Conservation (phyloP, 2,797 vertebrate genomes). For the Fistularia commersonii region DNA sequence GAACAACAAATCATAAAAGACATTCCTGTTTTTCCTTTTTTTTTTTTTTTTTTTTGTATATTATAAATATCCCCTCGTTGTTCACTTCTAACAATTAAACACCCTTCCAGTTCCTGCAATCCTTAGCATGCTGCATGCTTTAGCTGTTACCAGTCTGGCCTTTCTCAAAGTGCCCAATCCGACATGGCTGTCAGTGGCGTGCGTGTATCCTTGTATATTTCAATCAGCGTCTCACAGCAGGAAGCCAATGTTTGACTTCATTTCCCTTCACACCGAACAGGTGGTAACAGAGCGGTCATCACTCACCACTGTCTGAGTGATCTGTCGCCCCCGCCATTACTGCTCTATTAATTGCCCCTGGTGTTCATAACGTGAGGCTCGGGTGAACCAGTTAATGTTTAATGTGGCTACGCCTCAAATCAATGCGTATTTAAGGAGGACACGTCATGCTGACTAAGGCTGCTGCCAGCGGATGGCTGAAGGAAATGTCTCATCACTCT, state of each 20-base stretch:
- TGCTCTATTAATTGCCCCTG: constrained; percentile 68
- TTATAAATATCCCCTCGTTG: neutral
- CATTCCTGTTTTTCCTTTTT: neutral
- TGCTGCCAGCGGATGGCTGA: constrained; percentile 6
- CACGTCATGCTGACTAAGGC: constrained; percentile 40
- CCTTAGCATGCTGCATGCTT: constrained; percentile 14
- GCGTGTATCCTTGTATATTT: constrained; percentile 62
- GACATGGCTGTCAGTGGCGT: constrained; percentile 57
- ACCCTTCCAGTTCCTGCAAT: constrained; percentile 1
- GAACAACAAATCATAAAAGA: too few species aligned
- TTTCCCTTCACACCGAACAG: constrained; percentile 63
- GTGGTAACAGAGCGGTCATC: constrained; percentile 56
- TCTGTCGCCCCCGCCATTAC: constrained; percentile 44
- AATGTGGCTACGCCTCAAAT: constrained; percentile 61
- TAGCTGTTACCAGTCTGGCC: constrained; percentile 29
- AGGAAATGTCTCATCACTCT: constrained; percentile 59
- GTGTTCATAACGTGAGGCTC: constrained; percentile 51
- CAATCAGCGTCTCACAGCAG: constrained; percentile 68
- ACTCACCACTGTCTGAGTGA: constrained; percentile 55
- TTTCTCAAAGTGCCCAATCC: constrained; percentile 39
- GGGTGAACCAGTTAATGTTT: constrained; percentile 67
- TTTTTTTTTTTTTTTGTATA: neutral
- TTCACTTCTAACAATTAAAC: neutral
- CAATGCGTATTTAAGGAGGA: constrained; percentile 68
- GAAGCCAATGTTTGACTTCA: constrained; percentile 58